Evolutionary conservation across 1,140 invertebrate species (phyloP), one percentile per base, ranked within the genome.

Genomic region (Battus philenor): DNA sequence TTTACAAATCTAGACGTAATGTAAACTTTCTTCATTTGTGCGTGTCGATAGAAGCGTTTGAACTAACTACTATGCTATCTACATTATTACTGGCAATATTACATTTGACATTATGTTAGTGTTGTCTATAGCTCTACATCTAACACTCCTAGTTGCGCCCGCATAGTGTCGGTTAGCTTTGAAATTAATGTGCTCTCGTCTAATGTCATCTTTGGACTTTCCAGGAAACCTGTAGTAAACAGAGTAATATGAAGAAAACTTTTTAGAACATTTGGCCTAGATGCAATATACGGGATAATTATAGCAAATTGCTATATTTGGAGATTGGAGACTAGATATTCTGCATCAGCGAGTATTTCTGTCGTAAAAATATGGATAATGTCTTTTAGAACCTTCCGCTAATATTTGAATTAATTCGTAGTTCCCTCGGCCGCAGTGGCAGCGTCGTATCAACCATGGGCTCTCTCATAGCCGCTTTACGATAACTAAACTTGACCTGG

Each of bases 71-170:
- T 27, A 9, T n/a, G n/a, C n/a, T 27, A 11, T 30, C 9, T 36
- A 36, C 20, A 44, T 18, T 67, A 61, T 24, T 60, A 65, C 55
- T 68, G 60, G 61, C 54, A 44, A 31, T 24, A 36, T 20, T 32
- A 41, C 30, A 7, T 51, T 53, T 24, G 9, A n/a, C 4, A 27
- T 22, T 47, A 26, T 46, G 50, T 55, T 38, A 47, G 31, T 47
- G 34, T 47, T 38, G 29, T 17, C 51, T 68, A 69, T 13, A 59
- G 32, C 16, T 38, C 53, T 16, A 45, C 54, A 48, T 76, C 76
- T 1, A 87, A 66, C 9, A 93, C 91, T 5, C 92, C 92, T 11
- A 94, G 49, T 77, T 93, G 89, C 29, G 85, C 86, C 38, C 92
- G 74, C 50, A 93, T 81, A 33, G 89, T 88, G 57, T 94, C 92